Evolutionary conservation across 2,888 invertebrate species (phyloP), one percentile per base, ranked within the genome.

Genomic region (Tupiocoris notatus): DNA sequence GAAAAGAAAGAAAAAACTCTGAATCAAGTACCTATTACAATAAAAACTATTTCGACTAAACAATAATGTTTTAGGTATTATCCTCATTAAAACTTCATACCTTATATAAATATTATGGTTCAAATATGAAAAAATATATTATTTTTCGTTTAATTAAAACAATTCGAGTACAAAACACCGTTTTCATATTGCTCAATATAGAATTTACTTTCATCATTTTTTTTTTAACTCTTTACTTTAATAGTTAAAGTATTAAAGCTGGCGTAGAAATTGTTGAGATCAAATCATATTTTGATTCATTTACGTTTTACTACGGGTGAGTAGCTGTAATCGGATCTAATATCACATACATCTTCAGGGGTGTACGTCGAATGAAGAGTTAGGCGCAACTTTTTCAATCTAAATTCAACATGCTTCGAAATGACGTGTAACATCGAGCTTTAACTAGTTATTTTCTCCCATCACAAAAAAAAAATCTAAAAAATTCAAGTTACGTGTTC

Each of bases 121-220:
- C 79, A 78, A 78, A 78, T 79, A 79, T 79, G 79, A 79, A 79
- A 79, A 79, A 77, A 79, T 79, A 79, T 78, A 77, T 79, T 77
- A 77, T 79, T 77, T 78, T 77, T 78, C 71, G 75, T 79, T 78
- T 62, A 77, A 58, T 74, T 73, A 79, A 79, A 79, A 78, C 78
- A 79, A 79, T 76, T 79, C 74, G 79, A 79, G 78, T 79, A 79
- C 77, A 79, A 79, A 79, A 74, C 77, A 76, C 73, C 73, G 59
- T 76, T 39, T 78, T 70, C 65, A 78, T 79, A 78, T 79, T 78
- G 77, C 77, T 79, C 76, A 71, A 68, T 58, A 73, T 62, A 78
- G 77, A 75, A 77, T 77, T 58, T 70, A 67, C 66, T 78, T 76
- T 57, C n/a, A n/a, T n/a, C n/a, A 18, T 77, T 77, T 70, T 65